Base-by-base conservation (phyloP, 2,888 invertebrate genomes). In the Esperia sulphurella region DNA sequence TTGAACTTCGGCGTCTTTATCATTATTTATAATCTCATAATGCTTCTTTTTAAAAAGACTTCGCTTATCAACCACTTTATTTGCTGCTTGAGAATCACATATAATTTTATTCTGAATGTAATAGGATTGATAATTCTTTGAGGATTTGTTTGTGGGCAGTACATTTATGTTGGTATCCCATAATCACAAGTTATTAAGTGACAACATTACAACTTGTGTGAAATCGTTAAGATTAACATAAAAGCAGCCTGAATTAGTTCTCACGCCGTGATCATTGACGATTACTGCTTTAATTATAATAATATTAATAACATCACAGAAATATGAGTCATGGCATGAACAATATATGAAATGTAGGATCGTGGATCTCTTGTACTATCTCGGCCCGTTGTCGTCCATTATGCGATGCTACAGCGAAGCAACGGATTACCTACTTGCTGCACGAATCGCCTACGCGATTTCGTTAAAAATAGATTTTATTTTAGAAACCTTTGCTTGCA, bases 131-230 rank as follows among this genome's bases (percentile, higher is more conserved):
- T 6, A 35, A n/a, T 35, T 35, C 9, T 35, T 3, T n/a, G 21
- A 35, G n/a, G n/a, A 35, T n/a, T 35, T n/a, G n/a, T 6, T 35
- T 35, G 10, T 35, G 35, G 31, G 6, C n/a, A n/a, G n/a, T 35
- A n/a, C 2, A n/a, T 35, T n/a, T 35, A n/a, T n/a, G 35, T 41
- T 41, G 5, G 41, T 41, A 37, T 45, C 28, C 37, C 14, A 45
- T 49, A 45, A 49, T 49, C 35, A 49, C 49, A 21, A 35, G 49
- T 46, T 49, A 49, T 49, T 46, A 49, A 46, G 39, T 46, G 46
- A 40, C 28, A 41, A 49, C 38, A 41, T 49, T 46, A 43, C 46
- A 43, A 43, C 43, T 46, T 49, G 42, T 46, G 46, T 49, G 49
- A 40, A 46, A 49, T 49, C 46, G 46, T 49, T 43, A 49, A 46